Base-by-base conservation (phyloP, 2,113 vertebrate species). In the Saguinus imperator region DNA sequence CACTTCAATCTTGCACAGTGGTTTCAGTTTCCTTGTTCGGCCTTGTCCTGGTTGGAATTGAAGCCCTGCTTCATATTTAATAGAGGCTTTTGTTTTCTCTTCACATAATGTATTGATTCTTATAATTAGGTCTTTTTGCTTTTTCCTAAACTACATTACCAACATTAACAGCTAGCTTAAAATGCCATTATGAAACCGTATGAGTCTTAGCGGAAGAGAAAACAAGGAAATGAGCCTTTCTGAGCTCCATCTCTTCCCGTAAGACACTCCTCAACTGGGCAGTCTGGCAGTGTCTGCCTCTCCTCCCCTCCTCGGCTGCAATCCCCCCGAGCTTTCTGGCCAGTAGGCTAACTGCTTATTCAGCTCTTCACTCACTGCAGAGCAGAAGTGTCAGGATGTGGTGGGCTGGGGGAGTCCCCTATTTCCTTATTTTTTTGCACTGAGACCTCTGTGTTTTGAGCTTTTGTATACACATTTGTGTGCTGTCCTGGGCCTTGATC, bases 81-180 rank as follows among this genome's bases (percentile, higher is more conserved):
- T 97, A 82, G 58, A 96, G 86, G 81, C 88, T 97, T 97, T 98
- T 93, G 92, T 95, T 93, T 18, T 89, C 89, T 68, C 88, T 93
- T 96, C 83, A 97, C 45, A 92, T 84, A 85, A 35, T 97, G 21
- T 98, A 97, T 96, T 96, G 97, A 98, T 98, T 97, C 97, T 97
- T 98, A 88, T 96, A 98, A 98, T 98, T 97, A 96, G 94, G 87
- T 89, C 96, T 97, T 97, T 97, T 84, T 97, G 97, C 95, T 97
- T 50, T 97, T 94, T 97, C 98, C 87, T 90, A 98, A 98, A 96
- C 70, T 96, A 93, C 72, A 88, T 91, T 98, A 94, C 89, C 93
- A 96, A 84, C 95, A 98, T 94, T 98, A 98, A 98, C 91, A 98
- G 96, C 79, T 96, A 86, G 87, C 98, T 98, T 94, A 97, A 98